Percentiles rank a stretch among this genome's conserved stretches.
Conservation (phyloP, 2,797 vertebrate species). For the Chaunax sp. region DNA sequence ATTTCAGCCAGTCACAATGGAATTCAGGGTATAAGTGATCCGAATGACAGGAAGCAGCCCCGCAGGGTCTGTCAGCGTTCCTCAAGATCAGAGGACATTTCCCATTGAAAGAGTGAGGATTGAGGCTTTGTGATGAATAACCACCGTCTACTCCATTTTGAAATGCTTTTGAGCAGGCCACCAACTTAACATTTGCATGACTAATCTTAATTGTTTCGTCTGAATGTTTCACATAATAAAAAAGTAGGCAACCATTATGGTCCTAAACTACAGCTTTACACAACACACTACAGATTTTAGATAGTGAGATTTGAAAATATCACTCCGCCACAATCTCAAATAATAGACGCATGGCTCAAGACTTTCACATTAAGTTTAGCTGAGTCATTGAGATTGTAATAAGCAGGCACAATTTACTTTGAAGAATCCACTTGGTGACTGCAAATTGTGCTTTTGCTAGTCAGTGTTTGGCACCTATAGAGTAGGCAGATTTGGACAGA, state of each 20-base stretch:
- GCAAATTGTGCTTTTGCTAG: conserved; percentile 82
- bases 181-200: conserved; percentile 34
- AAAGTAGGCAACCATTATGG: conserved; percentile 44
- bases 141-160: conserved; percentile 29
- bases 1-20: conserved; percentile 42
- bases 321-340: conserved; percentile 80
- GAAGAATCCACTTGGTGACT: conserved; percentile 79
- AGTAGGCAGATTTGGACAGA: conserved; percentile 81
- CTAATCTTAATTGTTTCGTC: conserved; percentile 23
- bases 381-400: conserved; percentile 62
- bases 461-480: conserved; percentile 92
- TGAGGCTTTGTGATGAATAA: conserved; percentile 42
- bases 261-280: conserved; percentile 42
- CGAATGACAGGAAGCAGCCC: conserved; percentile 30
- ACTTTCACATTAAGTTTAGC: conserved; percentile 59
- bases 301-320: conserved; percentile 40
- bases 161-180: conserved; percentile 43
- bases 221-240: conserved; percentile 42
- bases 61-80: conserved; percentile 37
- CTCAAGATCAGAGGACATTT: conserved; percentile 34
- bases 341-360: conserved; percentile 82
- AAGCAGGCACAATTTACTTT: conserved; percentile 82
- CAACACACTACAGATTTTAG: conserved; percentile 42
- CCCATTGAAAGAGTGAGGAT: conserved; percentile 20
- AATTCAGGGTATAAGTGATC: conserved; percentile 34